Conservation (phyloP, 2,888 invertebrate species). For the Synanthedon formicaeformis region DNA sequence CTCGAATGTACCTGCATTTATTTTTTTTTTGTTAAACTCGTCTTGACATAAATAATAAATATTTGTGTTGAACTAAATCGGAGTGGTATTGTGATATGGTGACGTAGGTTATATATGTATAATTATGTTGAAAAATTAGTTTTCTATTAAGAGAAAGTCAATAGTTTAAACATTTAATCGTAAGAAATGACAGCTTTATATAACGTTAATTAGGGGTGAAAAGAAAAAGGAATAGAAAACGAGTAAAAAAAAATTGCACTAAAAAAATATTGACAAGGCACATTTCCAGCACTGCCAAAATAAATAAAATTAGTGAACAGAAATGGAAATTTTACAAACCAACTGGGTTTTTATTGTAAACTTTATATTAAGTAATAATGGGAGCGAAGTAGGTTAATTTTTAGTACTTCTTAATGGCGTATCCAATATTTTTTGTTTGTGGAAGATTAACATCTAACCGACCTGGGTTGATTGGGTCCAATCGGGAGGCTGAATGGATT, state of each 20-base stretch:
- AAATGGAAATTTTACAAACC: constrained; percentile 23
- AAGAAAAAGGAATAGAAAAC: neutral
- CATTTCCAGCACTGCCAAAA: constrained; percentile 70
- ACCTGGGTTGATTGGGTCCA: constrained; percentile 21
- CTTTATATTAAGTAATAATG: neutral
- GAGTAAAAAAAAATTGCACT: constrained; percentile 34
- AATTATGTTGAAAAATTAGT: constrained; percentile 32
- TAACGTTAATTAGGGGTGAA: constrained; percentile 34
- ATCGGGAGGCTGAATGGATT: constrained; percentile 11
- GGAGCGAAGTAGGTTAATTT: constrained; percentile 44
- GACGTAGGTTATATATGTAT: constrained; percentile 14
- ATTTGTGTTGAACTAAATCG: constrained; percentile 51
- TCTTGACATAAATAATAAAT: constrained; percentile 65
- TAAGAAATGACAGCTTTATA: constrained; percentile 67
- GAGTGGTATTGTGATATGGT: constrained; percentile 42
- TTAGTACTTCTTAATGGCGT: constrained; percentile 59
- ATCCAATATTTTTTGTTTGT: constrained; percentile 28
- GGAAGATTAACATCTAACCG: constrained; percentile 45
- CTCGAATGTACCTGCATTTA: constrained; percentile 73
- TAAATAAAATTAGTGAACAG: constrained; percentile 20
- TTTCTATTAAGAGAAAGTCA: constrained; percentile 61
- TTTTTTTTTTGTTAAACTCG: constrained; percentile 64
- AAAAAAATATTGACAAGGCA: constrained; percentile 59
- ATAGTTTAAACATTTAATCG: constrained; percentile 52
- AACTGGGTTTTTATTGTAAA: neutral